Conservation (phyloP, 2,888 invertebrate species). For the Melanostoma scalare region DNA sequence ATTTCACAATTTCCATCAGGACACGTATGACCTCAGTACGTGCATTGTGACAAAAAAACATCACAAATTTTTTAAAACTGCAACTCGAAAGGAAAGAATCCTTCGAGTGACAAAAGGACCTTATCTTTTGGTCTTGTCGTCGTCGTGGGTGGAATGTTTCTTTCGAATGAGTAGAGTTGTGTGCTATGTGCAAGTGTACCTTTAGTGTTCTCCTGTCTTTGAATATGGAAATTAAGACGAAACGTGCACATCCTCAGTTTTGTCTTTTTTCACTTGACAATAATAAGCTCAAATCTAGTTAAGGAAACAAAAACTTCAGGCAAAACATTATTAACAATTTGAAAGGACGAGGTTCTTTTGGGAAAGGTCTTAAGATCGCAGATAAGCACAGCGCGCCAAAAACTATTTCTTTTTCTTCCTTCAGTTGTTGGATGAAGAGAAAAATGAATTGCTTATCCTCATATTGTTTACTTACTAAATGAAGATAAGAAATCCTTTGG, state of each 20-base stretch:
- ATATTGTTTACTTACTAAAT: constrained; percentile 70
- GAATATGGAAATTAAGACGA: constrained; percentile 47
- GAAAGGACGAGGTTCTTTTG: constrained; percentile 23
- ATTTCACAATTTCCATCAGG: constrained; percentile 60
- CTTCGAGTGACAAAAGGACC: constrained; percentile 30
- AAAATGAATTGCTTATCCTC: constrained; percentile 58
- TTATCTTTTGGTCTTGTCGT: constrained; percentile 47
- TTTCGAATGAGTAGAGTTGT: constrained; percentile 34
- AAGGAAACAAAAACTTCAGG: constrained; percentile 69
- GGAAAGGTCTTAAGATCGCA: constrained; percentile 56
- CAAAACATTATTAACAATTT: constrained; percentile 68
- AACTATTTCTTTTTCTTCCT: constrained; percentile 1
- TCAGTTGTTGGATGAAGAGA: background rate
- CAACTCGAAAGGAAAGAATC: constrained; percentile 10
- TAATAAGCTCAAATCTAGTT: constrained; percentile 71
- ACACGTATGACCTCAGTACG: constrained; percentile 32
- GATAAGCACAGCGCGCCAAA: constrained; percentile 66
- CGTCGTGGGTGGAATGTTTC: constrained; percentile 55
- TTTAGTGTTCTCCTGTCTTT: constrained; percentile 1
- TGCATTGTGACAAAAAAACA: constrained; percentile 32
- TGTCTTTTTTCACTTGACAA: constrained; percentile 44
- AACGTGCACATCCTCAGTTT: constrained; percentile 34
- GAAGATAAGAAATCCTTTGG: constrained; percentile 69
- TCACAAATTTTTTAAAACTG: constrained; percentile 9
- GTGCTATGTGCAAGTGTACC: constrained; percentile 11